Conservation (phyloP, 1,140 invertebrate genomes). For the Akabosia matsudoensis region DNA sequence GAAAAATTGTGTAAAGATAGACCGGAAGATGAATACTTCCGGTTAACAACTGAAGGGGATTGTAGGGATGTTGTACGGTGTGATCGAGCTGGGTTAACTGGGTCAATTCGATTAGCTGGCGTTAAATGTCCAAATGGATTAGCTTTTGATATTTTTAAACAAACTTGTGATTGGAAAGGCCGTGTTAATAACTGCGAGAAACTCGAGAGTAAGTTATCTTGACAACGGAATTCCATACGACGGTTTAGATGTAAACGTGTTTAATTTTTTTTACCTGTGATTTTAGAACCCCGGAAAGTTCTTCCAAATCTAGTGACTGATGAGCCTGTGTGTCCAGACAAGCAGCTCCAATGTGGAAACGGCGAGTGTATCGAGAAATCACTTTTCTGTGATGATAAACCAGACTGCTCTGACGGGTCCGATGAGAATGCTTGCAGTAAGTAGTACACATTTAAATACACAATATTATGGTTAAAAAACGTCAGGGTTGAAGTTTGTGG, state of each 20-base stretch:
- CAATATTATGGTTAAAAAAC: not conserved
- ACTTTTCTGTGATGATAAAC: conserved; percentile 86
- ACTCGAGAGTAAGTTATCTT: conserved; percentile 80
- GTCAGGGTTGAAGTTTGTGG: not conserved
- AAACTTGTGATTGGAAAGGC: conserved; percentile 93
- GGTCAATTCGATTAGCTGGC: conserved; percentile 75
- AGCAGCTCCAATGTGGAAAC: conserved; percentile 82
- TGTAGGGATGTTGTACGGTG: conserved; percentile 90
- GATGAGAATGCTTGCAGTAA: conserved; percentile 93
- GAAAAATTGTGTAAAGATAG: conserved; percentile 81
- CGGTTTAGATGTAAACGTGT: not conserved
- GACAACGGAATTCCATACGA: too few species aligned
- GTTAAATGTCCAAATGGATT: conserved; percentile 84
- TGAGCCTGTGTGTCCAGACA: conserved; percentile 81
- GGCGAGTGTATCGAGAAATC: conserved; percentile 85
- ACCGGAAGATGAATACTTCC: conserved; percentile 84
- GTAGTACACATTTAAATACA: conserved; percentile 48
- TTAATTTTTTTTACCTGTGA: conserved; percentile 30
- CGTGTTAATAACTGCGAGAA: conserved; percentile 92
- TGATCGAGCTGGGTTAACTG: conserved; percentile 80
- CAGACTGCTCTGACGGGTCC: conserved; percentile 88
- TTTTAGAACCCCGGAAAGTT: conserved; percentile 79
- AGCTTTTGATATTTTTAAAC: conserved; percentile 89
- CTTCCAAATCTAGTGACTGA: conserved; percentile 84
- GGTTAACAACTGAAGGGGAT: conserved; percentile 75